A percentile compares a stretch with the other conserved stretches of the same genome.
These are phyloP conservation scores for Xestia c-nigrum DNA, from an alignment of 2,888 invertebrate species.

Conservation along the genomic window DNA sequence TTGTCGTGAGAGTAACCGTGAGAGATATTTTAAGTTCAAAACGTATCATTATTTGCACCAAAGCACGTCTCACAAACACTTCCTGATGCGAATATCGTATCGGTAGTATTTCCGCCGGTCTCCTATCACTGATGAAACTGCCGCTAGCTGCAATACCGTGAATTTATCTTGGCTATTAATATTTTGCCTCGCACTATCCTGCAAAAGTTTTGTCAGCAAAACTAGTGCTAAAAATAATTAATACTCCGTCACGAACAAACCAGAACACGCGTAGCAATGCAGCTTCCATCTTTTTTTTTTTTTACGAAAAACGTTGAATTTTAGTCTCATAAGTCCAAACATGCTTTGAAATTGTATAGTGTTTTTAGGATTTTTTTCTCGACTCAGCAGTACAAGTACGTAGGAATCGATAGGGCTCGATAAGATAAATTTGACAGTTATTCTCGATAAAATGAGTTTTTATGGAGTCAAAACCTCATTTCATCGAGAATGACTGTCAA, in stretches of 20 bases:
- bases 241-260: neutral
- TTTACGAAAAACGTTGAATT: neutral
- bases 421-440: too few species aligned
- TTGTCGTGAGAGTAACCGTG: constrained; percentile 35
- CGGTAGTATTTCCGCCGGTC: constrained; percentile 30
- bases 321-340: neutral
- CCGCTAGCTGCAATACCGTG: neutral
- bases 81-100: constrained; percentile 35
- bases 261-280: neutral
- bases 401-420: too few species aligned
- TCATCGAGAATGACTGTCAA: too few species aligned
- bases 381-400: too few species aligned
- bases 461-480: too few species aligned
- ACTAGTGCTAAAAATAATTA: neutral
- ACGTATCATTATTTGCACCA: constrained; percentile 6
- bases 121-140: neutral
- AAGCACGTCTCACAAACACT: constrained; percentile 22
- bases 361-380: too few species aligned
- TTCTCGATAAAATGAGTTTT: too few species aligned
- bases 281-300: neutral
- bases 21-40: constrained; percentile 31
- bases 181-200: too few species aligned
- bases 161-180: neutral
- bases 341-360: neutral
- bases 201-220: neutral